Conservation (phyloP, 2,113 vertebrate genomes). For the Pedionomus torquatus region DNA sequence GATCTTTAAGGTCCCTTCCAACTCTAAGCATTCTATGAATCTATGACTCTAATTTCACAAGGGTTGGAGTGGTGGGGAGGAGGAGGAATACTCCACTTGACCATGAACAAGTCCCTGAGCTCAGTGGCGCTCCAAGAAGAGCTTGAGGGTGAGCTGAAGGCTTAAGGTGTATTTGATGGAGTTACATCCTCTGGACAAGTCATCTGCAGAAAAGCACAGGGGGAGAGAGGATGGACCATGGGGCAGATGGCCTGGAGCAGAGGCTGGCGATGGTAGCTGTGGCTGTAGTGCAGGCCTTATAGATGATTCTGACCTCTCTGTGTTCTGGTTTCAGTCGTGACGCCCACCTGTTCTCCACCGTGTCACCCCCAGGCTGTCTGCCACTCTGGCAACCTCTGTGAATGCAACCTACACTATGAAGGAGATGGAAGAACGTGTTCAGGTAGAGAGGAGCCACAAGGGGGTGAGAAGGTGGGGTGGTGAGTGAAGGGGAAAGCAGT, state of each 20-base stretch:
- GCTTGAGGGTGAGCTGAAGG: not conserved
- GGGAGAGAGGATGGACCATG: accelerated
- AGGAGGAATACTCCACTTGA: not conserved
- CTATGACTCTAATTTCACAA: not conserved
- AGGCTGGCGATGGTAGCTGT: not conserved
- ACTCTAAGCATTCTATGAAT: too few species aligned
- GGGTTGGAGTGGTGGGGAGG: not conserved
- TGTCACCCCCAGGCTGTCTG: constrained; percentile 87
- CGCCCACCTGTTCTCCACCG: constrained; percentile 76
- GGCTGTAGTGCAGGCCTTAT: not conserved
- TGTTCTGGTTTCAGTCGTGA: constrained; percentile 51
- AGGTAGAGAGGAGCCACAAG: constrained; percentile 45
- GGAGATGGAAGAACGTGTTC: constrained; percentile 87
- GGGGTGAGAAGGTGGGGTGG: not conserved
- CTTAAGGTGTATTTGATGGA: not conserved
- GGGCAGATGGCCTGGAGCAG: not conserved
- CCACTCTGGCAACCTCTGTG: constrained; percentile 75
- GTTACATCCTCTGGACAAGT: not conserved
- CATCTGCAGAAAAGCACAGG: not conserved
- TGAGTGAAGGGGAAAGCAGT: accelerated
- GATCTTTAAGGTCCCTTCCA: too few species aligned
- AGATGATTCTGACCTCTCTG: not conserved
- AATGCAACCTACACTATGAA: constrained; percentile 84
- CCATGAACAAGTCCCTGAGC: not conserved
- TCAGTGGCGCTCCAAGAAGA: not conserved